Conservation (phyloP, 2,113 vertebrate species). For the Helogale parvula region DNA sequence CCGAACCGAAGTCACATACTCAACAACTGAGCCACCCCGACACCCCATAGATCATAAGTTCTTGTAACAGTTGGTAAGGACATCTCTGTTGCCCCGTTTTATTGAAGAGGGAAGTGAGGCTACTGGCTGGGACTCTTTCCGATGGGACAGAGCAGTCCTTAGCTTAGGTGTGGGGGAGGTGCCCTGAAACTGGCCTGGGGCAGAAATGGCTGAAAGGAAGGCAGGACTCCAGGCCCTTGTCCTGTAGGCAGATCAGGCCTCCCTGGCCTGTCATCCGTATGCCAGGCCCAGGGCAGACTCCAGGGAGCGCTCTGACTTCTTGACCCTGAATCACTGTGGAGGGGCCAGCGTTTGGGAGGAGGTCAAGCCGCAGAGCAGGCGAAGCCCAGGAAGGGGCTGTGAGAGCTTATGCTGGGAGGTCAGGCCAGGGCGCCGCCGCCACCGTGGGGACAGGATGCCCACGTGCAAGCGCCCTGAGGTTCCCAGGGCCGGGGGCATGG, state of each 20-base stretch:
- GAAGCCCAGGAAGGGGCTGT: neutral
- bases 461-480: neutral
- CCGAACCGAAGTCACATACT: too few relatives aligned
- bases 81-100: neutral
- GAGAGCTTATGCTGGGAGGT: neutral
- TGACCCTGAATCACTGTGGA: rapidly evolving
- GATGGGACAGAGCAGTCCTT: neutral
- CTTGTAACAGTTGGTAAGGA: neutral
- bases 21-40: too few relatives aligned
- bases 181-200: neutral
- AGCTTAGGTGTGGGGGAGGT: neutral
- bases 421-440: neutral
- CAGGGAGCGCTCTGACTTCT: neutral
- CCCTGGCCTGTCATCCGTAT: neutral
- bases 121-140: neutral
- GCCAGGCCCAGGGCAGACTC: neutral
- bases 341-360: neutral
- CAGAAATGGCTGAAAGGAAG: neutral
- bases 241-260: too few relatives aligned
- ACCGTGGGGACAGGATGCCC: neutral
- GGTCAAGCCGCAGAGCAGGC: neutral
- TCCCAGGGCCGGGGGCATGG: rapidly evolving
- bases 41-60: neutral
- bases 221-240: neutral
- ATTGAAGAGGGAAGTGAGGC: neutral